Conservation (phyloP, 2,888 invertebrate genomes). For the Xanthorhoe spadicearia region DNA sequence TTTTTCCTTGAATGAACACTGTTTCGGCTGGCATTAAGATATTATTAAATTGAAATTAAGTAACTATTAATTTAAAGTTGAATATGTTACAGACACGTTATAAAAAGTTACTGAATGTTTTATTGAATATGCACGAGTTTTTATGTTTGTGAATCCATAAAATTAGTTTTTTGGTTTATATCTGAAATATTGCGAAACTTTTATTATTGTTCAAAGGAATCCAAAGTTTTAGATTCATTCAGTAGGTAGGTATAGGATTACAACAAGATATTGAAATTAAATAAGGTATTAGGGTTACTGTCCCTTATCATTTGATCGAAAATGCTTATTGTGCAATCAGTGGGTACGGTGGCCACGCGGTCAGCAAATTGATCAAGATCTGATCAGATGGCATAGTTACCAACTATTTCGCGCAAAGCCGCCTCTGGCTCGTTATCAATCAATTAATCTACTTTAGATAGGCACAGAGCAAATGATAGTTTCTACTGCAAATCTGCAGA, state of each 20-base stretch:
- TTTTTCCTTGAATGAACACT: slow-evolving; percentile 31
- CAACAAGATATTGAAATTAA: not conserved
- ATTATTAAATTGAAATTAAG: slow-evolving; percentile 35
- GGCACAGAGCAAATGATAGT: slow-evolving; percentile 41
- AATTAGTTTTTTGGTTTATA: not conserved
- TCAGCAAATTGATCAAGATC: slow-evolving; percentile 63
- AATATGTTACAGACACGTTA: slow-evolving; percentile 6
- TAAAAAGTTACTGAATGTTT: slow-evolving; percentile 9
- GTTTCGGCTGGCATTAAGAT: slow-evolving; percentile 23
- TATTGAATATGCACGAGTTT: slow-evolving; percentile 6
- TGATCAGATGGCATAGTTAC: slow-evolving; percentile 67
- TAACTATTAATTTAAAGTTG: slow-evolving; percentile 33
- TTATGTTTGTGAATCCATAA: not conserved
- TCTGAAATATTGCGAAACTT: not conserved
- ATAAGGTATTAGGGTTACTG: not conserved
- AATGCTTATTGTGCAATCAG: slow-evolving; percentile 63
- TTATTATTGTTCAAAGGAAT: not conserved
- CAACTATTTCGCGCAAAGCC: slow-evolving; percentile 74
- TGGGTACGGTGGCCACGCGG: slow-evolving; percentile 41
- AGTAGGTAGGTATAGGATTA: not conserved
- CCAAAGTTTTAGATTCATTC: not conserved
- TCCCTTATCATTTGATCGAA: slow-evolving; percentile 50
- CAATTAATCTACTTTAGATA: slow-evolving; percentile 73
- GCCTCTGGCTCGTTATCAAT: slow-evolving; percentile 74
- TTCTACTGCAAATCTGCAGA: slow-evolving; percentile 44